Conservation (phyloP, 2,888 invertebrate species). For the Pachydiplax longipennis region DNA sequence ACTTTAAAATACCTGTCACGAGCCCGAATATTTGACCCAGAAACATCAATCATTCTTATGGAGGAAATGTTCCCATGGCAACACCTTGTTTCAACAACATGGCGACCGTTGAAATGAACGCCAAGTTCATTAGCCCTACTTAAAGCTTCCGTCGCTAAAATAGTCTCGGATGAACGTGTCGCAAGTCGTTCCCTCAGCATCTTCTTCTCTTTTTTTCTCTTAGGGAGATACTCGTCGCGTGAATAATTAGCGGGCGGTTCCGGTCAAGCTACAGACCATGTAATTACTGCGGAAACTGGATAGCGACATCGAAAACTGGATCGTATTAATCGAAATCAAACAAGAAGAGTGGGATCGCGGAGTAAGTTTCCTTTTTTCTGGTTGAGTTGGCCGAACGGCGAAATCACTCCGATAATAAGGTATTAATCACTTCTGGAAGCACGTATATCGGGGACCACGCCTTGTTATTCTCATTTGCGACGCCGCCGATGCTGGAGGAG, state of each 20-base stretch:
- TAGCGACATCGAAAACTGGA: not conserved
- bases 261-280: not conserved
- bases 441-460: too few relatives aligned
- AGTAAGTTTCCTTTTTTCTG: too few relatives aligned
- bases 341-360: not conserved
- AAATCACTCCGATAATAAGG: too few relatives aligned
- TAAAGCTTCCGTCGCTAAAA: not conserved
- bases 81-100: not conserved
- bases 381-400: too few relatives aligned
- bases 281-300: not conserved
- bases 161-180: not conserved
- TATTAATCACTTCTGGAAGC: too few relatives aligned
- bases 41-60: not conserved
- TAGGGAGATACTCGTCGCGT: not conserved
- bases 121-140: too few relatives aligned
- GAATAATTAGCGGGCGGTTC: not conserved
- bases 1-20: not conserved
- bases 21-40: not conserved
- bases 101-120: too few relatives aligned
- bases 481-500: too few relatives aligned
- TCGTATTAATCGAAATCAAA: not conserved
- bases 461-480: too few relatives aligned
- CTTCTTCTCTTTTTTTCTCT: not conserved
- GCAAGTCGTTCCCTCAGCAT: not conserved
- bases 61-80: not conserved